Evolutionary conservation across 2,888 invertebrate species (phyloP).

Genomic region (Chironomus riparius): DNA sequence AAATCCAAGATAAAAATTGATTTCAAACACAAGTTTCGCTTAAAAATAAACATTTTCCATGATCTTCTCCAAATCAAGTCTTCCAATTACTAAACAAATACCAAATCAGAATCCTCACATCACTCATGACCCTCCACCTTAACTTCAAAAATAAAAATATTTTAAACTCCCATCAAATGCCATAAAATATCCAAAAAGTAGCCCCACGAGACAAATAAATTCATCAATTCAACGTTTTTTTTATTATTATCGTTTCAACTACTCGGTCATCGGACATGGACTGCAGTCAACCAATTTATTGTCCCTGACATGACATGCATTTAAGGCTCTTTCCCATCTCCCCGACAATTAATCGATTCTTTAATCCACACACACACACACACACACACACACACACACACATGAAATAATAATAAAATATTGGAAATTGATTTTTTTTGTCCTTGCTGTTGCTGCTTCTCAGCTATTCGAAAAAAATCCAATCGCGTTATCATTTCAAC

Average conservation of each 20-base stretch:
- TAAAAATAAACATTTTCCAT: too few species aligned
- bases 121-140: neutral
- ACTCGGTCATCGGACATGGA: neutral
- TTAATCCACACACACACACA: too few species aligned
- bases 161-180: neutral
- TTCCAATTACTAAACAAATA: too few species aligned
- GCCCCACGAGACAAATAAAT: neutral
- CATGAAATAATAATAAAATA: neutral
- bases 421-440: neutral
- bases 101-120: neutral
- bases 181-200: neutral
- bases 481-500: neutral
- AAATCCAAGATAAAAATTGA: too few species aligned
- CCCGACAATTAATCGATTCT: neutral
- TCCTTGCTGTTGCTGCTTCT: too few species aligned
- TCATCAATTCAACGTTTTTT: neutral
- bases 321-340: too few species aligned
- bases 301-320: too few species aligned
- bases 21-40: too few species aligned
- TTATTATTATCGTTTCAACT: neutral
- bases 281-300: neutral
- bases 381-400: too few species aligned
- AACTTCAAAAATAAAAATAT: neutral
- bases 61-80: too few species aligned
- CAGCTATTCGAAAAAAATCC: neutral